Base-by-base conservation (phyloP, 2,113 vertebrate genomes). In the Microcebus jonahi region DNA sequence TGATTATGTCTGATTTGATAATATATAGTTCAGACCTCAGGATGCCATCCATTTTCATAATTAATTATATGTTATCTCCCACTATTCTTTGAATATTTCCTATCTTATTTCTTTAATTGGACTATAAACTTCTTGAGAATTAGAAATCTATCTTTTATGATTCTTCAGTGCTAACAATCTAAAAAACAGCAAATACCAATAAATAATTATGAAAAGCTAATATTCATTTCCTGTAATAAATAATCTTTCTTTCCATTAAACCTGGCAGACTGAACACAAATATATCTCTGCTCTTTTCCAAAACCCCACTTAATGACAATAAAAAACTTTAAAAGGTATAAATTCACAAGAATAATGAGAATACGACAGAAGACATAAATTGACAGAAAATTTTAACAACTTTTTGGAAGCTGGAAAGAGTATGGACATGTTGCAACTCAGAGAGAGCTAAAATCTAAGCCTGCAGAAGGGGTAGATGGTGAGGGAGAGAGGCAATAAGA, bases 171-270 rank as follows among this genome's bases (percentile, higher is more conserved):
- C 80, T 92, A 94, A 86, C 57, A 91, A 55, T 70, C 65, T 55
- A 94, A 94, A 75, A 88, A 88, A 82, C 0, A 81, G 45, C n/a
- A 71, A 97, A 96, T 34, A 95, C 39, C 48, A 88, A 73, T 81
- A 94, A 81, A 94, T 75, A 91, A 23, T 59, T 95, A 87, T 13
- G 36, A 89, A 96, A 95, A 81, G 91, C 50, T 94, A 93, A 93
- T 36, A 91, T 68, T 83, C 91, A 91, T 92, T 96, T 93, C 76
- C 57, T 96, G 15, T 65, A 68, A 95, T 93, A 75, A 75, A 96
- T 91, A 75, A 95, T 84, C 31, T 84, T 34, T 15, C 73, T 92
- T 94, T 65, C 96, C 61, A 92, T 79, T 90, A 93, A 67, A 75
- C 48, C 76, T 80, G 50, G 82, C n/a, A 94, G 71, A 88, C 13